Evolutionary conservation across 2,113 vertebrate species (phyloP).

Genomic region (Lasiurus cinereus): DNA sequence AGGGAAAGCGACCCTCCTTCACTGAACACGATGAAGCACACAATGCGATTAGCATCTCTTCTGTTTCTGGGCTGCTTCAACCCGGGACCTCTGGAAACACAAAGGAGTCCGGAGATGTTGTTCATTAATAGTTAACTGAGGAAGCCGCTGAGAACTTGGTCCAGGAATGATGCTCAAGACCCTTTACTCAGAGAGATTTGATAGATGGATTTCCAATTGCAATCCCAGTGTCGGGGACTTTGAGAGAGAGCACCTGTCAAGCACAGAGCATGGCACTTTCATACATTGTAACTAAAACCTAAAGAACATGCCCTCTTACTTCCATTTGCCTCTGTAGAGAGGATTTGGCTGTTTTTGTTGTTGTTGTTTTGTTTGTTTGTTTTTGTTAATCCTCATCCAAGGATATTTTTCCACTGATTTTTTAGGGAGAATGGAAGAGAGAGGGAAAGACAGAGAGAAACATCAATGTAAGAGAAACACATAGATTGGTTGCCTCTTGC

Average conservation of each 20-base stretch:
- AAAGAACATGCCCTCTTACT: not conserved
- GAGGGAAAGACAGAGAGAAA: too few relatives aligned
- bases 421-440: too few relatives aligned
- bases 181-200: conserved; percentile 52
- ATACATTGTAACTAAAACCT: conserved; percentile 55
- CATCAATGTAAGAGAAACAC: too few relatives aligned
- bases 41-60: conserved; percentile 84
- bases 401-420: too few relatives aligned
- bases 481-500: too few relatives aligned
- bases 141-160: conserved; percentile 62
- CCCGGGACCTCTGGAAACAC: conserved; percentile 68
- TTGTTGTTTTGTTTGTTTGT: too few relatives aligned
- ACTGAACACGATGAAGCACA: conserved; percentile 64
- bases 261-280: conserved; percentile 6
- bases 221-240: conserved; percentile 58
- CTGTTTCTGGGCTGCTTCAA: conserved; percentile 78
- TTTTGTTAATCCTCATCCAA: too few relatives aligned
- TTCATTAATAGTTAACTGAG: conserved; percentile 81
- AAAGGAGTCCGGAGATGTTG: conserved; percentile 81
- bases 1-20: conserved; percentile 77
- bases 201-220: conserved; percentile 69
- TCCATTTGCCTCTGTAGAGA: conserved; percentile 56
- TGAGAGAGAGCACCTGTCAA: conserved; percentile 67
- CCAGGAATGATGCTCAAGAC: conserved; percentile 55
- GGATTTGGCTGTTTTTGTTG: not conserved